Evolutionary conservation across 1,140 invertebrate genomes (phyloP).

Genomic region (Samia ricini): DNA sequence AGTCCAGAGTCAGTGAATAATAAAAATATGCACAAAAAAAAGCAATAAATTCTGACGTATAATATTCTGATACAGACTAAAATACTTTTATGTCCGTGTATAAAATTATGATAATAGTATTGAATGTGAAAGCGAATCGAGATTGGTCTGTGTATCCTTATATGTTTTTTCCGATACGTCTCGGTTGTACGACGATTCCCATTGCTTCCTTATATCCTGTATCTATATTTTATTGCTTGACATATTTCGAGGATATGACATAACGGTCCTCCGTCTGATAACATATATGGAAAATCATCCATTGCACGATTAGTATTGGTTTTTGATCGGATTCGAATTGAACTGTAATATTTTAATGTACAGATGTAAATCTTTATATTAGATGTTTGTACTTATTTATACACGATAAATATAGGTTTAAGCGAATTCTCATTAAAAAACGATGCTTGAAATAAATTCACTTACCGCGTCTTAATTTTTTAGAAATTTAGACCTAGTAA

Average conservation of each 20-base stretch:
- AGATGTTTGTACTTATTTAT: too few species aligned
- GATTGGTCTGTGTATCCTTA: constrained; percentile 21
- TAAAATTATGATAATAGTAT: constrained; percentile 29
- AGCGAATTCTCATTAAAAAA: too few species aligned
- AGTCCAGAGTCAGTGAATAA: neutral
- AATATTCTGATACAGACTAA: neutral
- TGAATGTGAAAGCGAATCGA: constrained; percentile 24
- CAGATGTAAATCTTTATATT: too few species aligned
- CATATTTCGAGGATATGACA: constrained; percentile 63
- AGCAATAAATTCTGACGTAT: neutral
- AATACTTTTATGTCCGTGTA: constrained; percentile 9
- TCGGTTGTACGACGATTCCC: constrained; percentile 31
- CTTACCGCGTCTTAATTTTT: too few species aligned
- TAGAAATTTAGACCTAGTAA: too few species aligned
- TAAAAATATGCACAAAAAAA: neutral
- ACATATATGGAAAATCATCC: constrained; percentile 45
- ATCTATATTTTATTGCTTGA: constrained; percentile 69
- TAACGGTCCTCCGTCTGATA: constrained; percentile 38
- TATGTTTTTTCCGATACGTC: constrained; percentile 19
- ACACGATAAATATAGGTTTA: too few species aligned
- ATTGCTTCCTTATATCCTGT: constrained; percentile 63
- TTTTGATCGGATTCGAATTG: constrained; percentile 59
- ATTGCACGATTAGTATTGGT: constrained; percentile 39
- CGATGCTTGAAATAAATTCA: too few species aligned
- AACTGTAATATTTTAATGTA: constrained; percentile 13